These are phyloP conservation scores for Agrotis clavis DNA, from an alignment of 2,888 invertebrate species.

Conservation along the genomic window DNA sequence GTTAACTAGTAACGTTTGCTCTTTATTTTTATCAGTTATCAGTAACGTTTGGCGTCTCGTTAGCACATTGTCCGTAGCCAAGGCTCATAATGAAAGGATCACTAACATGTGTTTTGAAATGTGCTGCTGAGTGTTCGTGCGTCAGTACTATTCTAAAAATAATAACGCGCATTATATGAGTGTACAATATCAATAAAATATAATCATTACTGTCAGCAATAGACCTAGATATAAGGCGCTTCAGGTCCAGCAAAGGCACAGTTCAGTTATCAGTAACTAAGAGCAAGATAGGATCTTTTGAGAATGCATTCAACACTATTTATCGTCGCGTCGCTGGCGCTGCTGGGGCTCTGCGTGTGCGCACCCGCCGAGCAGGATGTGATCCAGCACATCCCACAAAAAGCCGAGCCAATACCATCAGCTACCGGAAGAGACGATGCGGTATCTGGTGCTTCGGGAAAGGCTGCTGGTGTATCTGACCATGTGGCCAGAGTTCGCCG, in stretches of 20 bases:
- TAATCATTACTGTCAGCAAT: conserved; percentile 83
- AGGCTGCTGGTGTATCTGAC: conserved; percentile 82
- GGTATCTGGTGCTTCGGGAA: conserved; percentile 87
- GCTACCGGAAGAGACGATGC: conserved; percentile 84
- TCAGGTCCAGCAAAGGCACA: conserved; percentile 58
- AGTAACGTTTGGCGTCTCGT: conserved; percentile 75
- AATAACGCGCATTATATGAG: conserved; percentile 77
- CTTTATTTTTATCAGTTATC: conserved; percentile 78
- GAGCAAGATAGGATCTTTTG: conserved; percentile 85
- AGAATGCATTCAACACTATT: conserved; percentile 87
- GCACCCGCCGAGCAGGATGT: conserved; percentile 81
- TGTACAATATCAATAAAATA: conserved; percentile 79
- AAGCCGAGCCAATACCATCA: conserved; percentile 85
- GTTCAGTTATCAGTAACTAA: conserved; percentile 69
- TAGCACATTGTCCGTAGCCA: conserved; percentile 76
- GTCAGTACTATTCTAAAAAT: conserved; percentile 80
- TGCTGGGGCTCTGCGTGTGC: conserved; percentile 84
- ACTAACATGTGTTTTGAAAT: conserved; percentile 75
- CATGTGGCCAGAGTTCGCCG: conserved; percentile 75
- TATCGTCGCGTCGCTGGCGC: conserved; percentile 85
- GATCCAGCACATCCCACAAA: conserved; percentile 87
- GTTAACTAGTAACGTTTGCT: conserved; percentile 76
- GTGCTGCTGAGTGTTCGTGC: conserved; percentile 76
- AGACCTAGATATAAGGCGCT: conserved; percentile 76
- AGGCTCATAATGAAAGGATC: conserved; percentile 80